Evolutionary conservation across 1,140 invertebrate genomes (phyloP).

Genomic region (Trichoplusia ni): DNA sequence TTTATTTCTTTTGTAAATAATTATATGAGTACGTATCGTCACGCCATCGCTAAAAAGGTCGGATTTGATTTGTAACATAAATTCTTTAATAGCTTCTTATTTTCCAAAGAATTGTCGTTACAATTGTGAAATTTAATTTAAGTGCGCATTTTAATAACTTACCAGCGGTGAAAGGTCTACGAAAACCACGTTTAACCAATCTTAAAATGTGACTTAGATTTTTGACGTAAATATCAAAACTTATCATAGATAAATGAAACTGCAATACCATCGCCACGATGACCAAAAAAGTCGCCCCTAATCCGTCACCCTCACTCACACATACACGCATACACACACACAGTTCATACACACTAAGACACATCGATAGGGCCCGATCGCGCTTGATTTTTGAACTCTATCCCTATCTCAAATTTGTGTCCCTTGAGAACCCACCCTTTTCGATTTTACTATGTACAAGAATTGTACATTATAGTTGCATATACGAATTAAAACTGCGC

Average conservation of each 20-base stretch:
- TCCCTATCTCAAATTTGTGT: slow-evolving; percentile 66
- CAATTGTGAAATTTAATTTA: no score
- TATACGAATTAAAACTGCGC: slow-evolving; percentile 61
- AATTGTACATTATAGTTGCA: slow-evolving; percentile 69
- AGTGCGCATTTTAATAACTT: no score
- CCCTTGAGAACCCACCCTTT: slow-evolving; percentile 69
- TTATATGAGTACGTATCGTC: slow-evolving; percentile 1
- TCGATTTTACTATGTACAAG: slow-evolving; percentile 46
- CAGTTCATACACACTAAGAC: slow-evolving; percentile 28
- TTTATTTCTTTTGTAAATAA: neutral
- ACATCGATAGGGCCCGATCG: slow-evolving; percentile 68
- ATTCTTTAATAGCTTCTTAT: no score
- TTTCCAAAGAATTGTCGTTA: no score
- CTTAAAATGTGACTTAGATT: no score
- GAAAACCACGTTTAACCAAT: no score
- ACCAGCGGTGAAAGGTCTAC: no score
- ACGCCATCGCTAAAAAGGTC: slow-evolving; percentile 5
- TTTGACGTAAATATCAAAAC: no score
- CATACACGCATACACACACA: slow-evolving; percentile 35
- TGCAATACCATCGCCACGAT: slow-evolving; percentile 10
- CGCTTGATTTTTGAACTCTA: slow-evolving; percentile 75
- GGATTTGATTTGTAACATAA: neutral
- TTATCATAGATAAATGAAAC: neutral
- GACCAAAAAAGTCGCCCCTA: slow-evolving; percentile 34
- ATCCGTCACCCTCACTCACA: slow-evolving; percentile 42